Conservation (phyloP, 2,113 vertebrate genomes). For the Halcyon senegalensis region DNA sequence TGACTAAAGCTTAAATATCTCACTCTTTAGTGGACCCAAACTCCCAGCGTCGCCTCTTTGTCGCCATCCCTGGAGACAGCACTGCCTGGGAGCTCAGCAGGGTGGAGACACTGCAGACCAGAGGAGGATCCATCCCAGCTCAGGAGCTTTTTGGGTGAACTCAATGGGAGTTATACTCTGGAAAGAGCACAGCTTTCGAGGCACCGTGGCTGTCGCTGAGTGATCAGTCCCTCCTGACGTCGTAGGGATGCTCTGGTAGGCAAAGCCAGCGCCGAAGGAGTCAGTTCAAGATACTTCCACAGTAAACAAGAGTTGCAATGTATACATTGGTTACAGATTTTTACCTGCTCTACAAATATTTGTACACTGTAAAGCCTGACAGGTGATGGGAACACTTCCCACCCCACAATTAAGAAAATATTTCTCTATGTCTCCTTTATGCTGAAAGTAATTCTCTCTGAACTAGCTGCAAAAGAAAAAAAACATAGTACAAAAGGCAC, state of each 20-base stretch:
- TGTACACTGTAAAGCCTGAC: constrained; percentile 28
- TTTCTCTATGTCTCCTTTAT: background rate
- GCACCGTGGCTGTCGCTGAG: background rate
- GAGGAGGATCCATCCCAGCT: background rate
- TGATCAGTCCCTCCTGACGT: background rate
- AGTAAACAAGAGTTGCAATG: background rate
- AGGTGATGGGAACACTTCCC: background rate
- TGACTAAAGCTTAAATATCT: background rate
- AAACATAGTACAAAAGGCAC: constrained; percentile 32
- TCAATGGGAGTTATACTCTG: background rate
- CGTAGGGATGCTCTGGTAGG: accelerated
- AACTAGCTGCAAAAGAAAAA: background rate
- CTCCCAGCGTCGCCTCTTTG: background rate
- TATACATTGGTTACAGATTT: background rate
- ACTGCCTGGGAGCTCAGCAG: accelerated
- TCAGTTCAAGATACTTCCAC: background rate
- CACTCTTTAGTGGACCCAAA: background rate
- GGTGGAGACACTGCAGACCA: accelerated
- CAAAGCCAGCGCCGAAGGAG: background rate
- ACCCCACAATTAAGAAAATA: background rate
- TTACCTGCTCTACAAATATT: constrained; percentile 7
- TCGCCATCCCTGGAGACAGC: background rate
- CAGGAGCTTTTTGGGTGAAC: background rate
- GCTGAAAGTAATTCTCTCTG: constrained; percentile 11
- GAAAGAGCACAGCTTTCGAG: background rate